These are phyloP conservation scores for Lapara coniferarum DNA, from an alignment of 2,888 invertebrate species.

Conservation along the genomic window DNA sequence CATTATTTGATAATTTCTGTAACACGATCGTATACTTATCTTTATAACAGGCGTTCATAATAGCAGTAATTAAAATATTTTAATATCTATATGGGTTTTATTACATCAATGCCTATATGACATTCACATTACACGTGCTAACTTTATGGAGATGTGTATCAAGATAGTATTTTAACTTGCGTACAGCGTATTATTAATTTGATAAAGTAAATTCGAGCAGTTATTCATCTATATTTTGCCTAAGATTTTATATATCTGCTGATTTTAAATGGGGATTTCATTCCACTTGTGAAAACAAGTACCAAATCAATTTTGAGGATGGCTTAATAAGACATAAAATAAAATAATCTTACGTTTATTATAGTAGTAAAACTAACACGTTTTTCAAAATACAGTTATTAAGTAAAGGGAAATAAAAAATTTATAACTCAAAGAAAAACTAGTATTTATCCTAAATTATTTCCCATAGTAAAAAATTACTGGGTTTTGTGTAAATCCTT, in stretches of 20 bases:
- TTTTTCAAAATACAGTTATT: neutral
- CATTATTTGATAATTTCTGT: neutral
- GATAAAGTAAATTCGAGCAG: no score
- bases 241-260: no score
- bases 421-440: neutral
- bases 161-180: neutral
- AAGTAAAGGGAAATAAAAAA: neutral
- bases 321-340: no score
- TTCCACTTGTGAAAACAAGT: no score
- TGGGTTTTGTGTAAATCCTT: no score
- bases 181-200: no score
- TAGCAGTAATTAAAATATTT: conserved; percentile 10
- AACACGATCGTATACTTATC: conserved; percentile 25
- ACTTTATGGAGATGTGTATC: neutral
- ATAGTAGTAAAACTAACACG: neutral
- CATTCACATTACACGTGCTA: conserved; percentile 2
- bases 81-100: neutral
- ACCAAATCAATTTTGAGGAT: no score
- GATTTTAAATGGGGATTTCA: no score
- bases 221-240: no score
- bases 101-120: neutral
- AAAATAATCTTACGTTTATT: neutral
- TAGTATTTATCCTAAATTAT: neutral
- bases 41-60: conserved; percentile 23
- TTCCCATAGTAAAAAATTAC: neutral